Conservation (phyloP, 2,113 vertebrate species). For the Talpa occidentalis region DNA sequence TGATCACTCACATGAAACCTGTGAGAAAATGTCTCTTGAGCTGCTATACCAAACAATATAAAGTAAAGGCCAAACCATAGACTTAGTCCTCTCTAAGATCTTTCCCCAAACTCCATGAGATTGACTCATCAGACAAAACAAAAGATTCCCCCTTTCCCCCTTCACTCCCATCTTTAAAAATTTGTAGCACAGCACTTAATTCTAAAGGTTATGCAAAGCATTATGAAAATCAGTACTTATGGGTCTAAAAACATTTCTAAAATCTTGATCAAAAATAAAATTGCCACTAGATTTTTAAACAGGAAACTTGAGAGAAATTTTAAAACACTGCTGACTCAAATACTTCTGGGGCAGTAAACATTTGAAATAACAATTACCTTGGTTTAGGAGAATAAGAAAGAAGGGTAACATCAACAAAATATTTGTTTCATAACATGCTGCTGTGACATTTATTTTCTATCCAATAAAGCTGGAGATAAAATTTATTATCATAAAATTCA, state of each 20-base stretch:
- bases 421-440: neutral
- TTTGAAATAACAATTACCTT: neutral
- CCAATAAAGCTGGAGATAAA: constrained; percentile 45
- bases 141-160: neutral
- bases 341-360: neutral
- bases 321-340: neutral
- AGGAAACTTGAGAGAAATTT: neutral
- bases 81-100: neutral
- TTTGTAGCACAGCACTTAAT: neutral
- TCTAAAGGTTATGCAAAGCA: neutral
- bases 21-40: neutral
- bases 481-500: neutral
- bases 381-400: constrained; percentile 18
- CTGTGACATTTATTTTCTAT: neutral
- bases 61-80: neutral
- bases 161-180: neutral
- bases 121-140: neutral
- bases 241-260: neutral
- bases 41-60: neutral
- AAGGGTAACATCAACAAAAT: neutral
- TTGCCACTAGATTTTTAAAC: neutral
- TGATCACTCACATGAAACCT: neutral
- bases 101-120: neutral
- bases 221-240: neutral
- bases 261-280: neutral